These are phyloP conservation scores for Ochropleura plecta DNA, from an alignment of 2,888 invertebrate species.

Conservation along the genomic window DNA sequence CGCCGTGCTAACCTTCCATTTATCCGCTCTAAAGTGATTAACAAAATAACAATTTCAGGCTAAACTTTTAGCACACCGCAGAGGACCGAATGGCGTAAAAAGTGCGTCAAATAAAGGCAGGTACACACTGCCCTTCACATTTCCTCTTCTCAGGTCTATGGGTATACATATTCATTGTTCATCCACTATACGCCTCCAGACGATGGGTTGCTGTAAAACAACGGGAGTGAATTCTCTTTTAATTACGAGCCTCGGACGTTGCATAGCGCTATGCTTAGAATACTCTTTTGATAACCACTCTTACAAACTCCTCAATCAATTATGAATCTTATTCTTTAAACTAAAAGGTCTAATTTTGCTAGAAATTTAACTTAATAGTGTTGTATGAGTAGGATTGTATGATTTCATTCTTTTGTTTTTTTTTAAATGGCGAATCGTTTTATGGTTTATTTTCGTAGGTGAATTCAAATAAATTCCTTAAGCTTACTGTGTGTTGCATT, in stretches of 20 bases:
- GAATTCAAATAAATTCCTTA: constrained; percentile 41
- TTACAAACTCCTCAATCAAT: constrained; percentile 64
- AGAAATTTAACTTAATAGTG: constrained; percentile 23
- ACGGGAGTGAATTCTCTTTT: constrained; percentile 81
- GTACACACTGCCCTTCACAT: constrained; percentile 74
- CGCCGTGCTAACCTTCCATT: constrained; percentile 17
- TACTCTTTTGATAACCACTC: constrained; percentile 78
- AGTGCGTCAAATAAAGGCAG: constrained; percentile 68
- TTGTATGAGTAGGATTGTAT: constrained; percentile 47
- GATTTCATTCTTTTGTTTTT: constrained; percentile 58
- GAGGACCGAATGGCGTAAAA: constrained; percentile 52
- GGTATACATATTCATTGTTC: constrained; percentile 75
- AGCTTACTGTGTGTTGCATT: constrained; percentile 25
- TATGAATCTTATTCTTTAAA: constrained; percentile 65
- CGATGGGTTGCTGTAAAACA: constrained; percentile 79
- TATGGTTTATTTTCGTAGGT: constrained; percentile 36
- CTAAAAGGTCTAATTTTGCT: constrained; percentile 64
- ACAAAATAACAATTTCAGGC: constrained; percentile 49
- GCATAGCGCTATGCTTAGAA: constrained; percentile 76
- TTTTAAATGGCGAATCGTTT: constrained; percentile 37
- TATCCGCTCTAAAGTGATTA: constrained; percentile 40
- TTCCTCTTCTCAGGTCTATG: constrained; percentile 63
- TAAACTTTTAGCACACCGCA: constrained; percentile 46
- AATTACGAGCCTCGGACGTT: constrained; percentile 79
- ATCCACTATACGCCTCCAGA: constrained; percentile 74